Conservation (phyloP, 2,888 invertebrate genomes). For the Gortyna flavago region DNA sequence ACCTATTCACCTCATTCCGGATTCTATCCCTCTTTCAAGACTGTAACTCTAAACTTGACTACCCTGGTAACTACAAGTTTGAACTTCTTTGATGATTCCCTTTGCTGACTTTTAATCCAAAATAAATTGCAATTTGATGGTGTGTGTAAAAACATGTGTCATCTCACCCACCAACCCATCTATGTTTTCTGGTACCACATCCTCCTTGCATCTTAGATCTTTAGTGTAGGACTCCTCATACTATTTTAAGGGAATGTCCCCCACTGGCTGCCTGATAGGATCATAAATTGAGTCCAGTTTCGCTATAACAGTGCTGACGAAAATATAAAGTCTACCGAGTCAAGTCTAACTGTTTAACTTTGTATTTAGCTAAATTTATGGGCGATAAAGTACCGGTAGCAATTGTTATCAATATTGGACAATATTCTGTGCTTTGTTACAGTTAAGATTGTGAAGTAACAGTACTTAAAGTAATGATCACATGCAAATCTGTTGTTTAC, state of each 20-base stretch:
- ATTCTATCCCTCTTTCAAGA: too few relatives aligned
- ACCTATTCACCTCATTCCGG: too few relatives aligned
- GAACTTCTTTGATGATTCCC: too few relatives aligned
- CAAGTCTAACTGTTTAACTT: slow-evolving; percentile 50
- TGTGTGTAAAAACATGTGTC: too few relatives aligned
- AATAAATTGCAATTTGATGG: too few relatives aligned
- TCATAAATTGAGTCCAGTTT: slow-evolving; percentile 55
- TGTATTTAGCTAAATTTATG: slow-evolving; percentile 51
- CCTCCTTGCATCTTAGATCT: slow-evolving; percentile 21
- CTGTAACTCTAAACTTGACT: too few relatives aligned
- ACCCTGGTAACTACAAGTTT: too few relatives aligned
- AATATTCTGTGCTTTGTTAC: slow-evolving; percentile 31
- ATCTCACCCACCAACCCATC: too few relatives aligned
- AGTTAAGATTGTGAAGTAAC: slow-evolving; percentile 41
- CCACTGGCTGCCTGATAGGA: slow-evolving; percentile 54
- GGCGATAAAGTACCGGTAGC: slow-evolving; percentile 30
- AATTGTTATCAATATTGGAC: slow-evolving; percentile 52
- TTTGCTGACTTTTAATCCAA: too few relatives aligned
- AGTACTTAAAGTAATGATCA: slow-evolving; percentile 42
- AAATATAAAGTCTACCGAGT: slow-evolving; percentile 49
- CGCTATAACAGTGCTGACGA: slow-evolving; percentile 45
- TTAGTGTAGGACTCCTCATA: slow-evolving; percentile 25
- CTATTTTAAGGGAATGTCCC: slow-evolving; percentile 60
- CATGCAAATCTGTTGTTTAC: slow-evolving; percentile 43
- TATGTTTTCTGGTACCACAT: slow-evolving; percentile 2